Base-by-base conservation (phyloP, 2,113 vertebrate genomes). In the Mugil cephalus region DNA sequence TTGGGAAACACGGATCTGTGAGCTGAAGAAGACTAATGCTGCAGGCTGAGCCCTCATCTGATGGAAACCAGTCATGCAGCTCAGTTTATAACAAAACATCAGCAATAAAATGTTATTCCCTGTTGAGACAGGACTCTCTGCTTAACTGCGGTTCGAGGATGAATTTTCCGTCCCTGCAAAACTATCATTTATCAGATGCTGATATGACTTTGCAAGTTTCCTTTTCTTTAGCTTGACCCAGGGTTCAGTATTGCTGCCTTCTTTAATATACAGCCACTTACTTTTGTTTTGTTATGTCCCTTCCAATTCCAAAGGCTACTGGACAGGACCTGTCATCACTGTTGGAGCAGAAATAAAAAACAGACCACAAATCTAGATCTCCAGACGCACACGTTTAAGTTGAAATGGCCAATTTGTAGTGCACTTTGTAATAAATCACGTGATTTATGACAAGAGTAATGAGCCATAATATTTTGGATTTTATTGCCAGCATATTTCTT, bases 101-200 rank as follows among this genome's bases (percentile, higher is more conserved):
- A 73, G 42, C 36, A 69, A 63, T 52, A 62, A 40, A 50, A 56
- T 17, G 12, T 30, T 15, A 4, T 13, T 69, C 17, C n/a, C 8
- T 63, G 9, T 17, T 13, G 43, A 30, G 21, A 60, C 6, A 50
- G 8, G n/a, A 48, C 24, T 14, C 53, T 68, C 42, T 83, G 77
- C 87, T 89, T 79, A 52, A 64, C 21, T 65, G 47, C 4, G 14
- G 14, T 43, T 18, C 66, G 21, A 39, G 47, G 61, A 77, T 56
- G 62, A 83, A 56, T 78, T 87, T 87, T 59, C 77, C 67, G 39
- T 66, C 62, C 62, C 69, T 70, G 61, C 79, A 76, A 86, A 78
- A 84, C 43, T n/a, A 82, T 42, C 55, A 81, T 72, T 70, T 43
- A 51, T 43, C 64, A 80, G 55, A 80, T 40, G 39, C 43, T 67